Evolutionary conservation across 2,888 invertebrate species (phyloP).

Genomic region (Acanthosepion pharaonis): DNA sequence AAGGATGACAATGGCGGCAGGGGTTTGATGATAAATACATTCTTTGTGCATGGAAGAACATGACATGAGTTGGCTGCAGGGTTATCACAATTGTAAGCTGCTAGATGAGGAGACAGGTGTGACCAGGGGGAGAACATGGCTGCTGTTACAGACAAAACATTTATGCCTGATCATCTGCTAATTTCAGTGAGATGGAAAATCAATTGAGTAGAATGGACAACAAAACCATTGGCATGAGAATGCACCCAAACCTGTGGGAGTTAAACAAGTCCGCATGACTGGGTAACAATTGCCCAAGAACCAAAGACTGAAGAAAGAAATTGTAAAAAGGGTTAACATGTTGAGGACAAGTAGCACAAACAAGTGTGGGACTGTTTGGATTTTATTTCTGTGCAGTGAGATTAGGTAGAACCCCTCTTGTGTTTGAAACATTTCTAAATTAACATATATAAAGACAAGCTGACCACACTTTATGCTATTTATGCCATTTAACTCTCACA

Average conservation of each 20-base stretch:
- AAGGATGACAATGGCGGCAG: not conserved
- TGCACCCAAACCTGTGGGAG: not conserved
- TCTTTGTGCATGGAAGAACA: not conserved
- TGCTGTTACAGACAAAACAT: not conserved
- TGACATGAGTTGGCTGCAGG: not conserved
- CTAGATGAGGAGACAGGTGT: not conserved
- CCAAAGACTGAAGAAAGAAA: too few relatives aligned
- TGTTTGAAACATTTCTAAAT: too few relatives aligned
- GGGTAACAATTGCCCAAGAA: too few relatives aligned
- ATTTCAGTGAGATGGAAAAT: constrained; percentile 39
- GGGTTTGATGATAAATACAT: not conserved
- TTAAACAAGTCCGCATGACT: too few relatives aligned
- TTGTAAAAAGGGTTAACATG: too few relatives aligned
- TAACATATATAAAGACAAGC: too few relatives aligned
- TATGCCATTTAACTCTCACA: too few relatives aligned
- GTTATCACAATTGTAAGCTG: not conserved
- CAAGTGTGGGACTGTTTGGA: too few relatives aligned
- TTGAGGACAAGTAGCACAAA: too few relatives aligned
- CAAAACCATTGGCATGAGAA: not conserved
- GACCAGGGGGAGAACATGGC: not conserved
- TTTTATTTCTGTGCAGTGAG: too few relatives aligned
- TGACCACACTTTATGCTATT: too few relatives aligned
- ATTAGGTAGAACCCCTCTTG: too few relatives aligned
- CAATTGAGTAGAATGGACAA: constrained; percentile 48
- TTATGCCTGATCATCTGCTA: not conserved